These are phyloP conservation scores for Callopanchax toddi DNA, from an alignment of 2,113 vertebrate species.

Conservation along the genomic window DNA sequence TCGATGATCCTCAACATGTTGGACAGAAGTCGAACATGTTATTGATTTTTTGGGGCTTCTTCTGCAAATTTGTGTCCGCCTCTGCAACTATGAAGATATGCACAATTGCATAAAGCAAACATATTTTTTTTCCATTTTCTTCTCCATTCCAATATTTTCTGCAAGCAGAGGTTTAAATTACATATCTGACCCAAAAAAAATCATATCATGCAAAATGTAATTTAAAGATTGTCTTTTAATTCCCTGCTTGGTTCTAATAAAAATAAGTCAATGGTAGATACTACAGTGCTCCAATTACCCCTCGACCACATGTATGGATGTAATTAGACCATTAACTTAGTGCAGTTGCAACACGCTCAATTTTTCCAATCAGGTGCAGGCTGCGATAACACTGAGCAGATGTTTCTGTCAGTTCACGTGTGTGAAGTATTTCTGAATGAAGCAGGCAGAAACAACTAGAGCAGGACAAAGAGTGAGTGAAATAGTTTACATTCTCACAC, in stretches of 20 bases:
- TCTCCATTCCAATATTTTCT: not conserved
- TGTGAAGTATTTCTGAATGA: slow-evolving; percentile 41
- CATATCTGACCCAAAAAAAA: no score
- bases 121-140: slow-evolving; percentile 24
- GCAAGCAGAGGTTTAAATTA: not conserved
- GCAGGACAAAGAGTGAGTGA: slow-evolving; percentile 8
- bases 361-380: slow-evolving; percentile 53
- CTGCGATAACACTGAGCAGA: slow-evolving; percentile 63
- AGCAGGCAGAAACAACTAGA: slow-evolving; percentile 21
- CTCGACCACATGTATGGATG: slow-evolving; percentile 34
- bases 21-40: slow-evolving; percentile 22
- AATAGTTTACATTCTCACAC: slow-evolving; percentile 14
- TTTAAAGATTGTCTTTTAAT: slow-evolving; percentile 7
- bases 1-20: slow-evolving; percentile 16
- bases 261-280: slow-evolving; percentile 30
- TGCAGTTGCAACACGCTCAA: slow-evolving; percentile 20
- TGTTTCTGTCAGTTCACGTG: slow-evolving; percentile 54
- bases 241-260: slow-evolving; percentile 8
- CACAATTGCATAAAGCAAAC: slow-evolving; percentile 17
- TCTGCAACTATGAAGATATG: slow-evolving; percentile 5
- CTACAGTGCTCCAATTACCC: slow-evolving; percentile 17
- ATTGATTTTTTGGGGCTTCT: not conserved
- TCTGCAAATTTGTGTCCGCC: slow-evolving; percentile 33
- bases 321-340: slow-evolving; percentile 47
- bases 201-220: slow-evolving; percentile 15